Evolutionary conservation across 2,797 vertebrate species (phyloP), one percentile per base, ranked within the genome.

Genomic region (Oreochromis mossambicus): DNA sequence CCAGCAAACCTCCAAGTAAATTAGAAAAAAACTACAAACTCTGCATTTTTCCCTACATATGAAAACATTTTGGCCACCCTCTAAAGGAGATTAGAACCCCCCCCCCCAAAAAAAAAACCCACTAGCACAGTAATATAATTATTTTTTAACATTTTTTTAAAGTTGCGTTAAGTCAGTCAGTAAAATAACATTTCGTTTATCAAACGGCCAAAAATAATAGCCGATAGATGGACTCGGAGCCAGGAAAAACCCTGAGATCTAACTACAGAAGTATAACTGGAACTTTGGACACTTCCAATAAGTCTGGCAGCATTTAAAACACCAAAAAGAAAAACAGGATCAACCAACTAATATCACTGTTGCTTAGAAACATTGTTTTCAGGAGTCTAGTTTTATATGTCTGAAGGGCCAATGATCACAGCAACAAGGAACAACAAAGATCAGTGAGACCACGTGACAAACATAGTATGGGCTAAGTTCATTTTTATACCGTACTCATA

Each of bases 81-180:
- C 11, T 21, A 41, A 8, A 63, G 10, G 52, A 55, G 21, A 58
- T 29, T 19, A 32, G 3, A 7, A 7, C 19, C 50, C n/a, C 51
- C 9, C 5, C 3, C 8, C 1, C 0, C 26, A 24, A 24, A 24
- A 24, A 29, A 10, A 6, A 24, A 24, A 24, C 2, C 24, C 46
- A 48, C 46, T 3, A 15, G 14, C 9, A n/a, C 17, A 38, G 4
- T 34, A 61, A 19, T 61, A 61, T 7, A 36, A 36, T 19, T 61
- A 11, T 9, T 36, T n/a, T 38, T 38, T 63, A 15, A 34, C 55
- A 56, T 56, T 56, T 32, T 15, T 17, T 61, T 61, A 66, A 68
- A 68, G 36, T 41, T 38, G n/a, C 2, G 1, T 41, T 68, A 41
- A 68, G 2, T 68, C n/a, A 41, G 36, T 21, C 61, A 21, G 26